These are phyloP conservation scores for Apodemia duryi DNA, from an alignment of 2,888 invertebrate species.

Conservation along the genomic window DNA sequence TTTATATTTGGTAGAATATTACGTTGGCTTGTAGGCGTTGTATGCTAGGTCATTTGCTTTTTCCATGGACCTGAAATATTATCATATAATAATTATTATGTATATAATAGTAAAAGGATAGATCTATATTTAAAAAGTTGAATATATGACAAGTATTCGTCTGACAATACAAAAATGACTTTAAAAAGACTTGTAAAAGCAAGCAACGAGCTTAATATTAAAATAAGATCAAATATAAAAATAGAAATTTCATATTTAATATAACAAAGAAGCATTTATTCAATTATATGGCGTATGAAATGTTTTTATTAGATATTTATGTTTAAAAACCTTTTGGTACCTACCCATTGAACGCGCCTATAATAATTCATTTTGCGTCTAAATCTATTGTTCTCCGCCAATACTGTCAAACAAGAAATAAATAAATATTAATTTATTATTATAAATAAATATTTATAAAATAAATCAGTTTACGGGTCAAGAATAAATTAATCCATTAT, in stretches of 20 bases:
- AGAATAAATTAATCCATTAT: not conserved
- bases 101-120: not conserved
- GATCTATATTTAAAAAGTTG: too few species aligned
- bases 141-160: too few species aligned
- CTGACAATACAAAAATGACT: too few species aligned
- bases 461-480: not conserved
- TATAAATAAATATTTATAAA: not conserved
- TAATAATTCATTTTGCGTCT: not conserved
- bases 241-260: too few species aligned
- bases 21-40: slow-evolving; percentile 75
- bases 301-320: too few species aligned
- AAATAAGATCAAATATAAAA: too few species aligned
- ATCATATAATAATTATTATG: not conserved
- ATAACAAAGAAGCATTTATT: too few species aligned
- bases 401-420: slow-evolving; percentile 10
- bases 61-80: slow-evolving; percentile 66
- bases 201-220: slow-evolving; percentile 1
- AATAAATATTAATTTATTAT: slow-evolving; percentile 8
- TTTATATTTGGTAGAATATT: slow-evolving; percentile 45
- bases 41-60: slow-evolving; percentile 80
- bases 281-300: too few species aligned
- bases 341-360: slow-evolving; percentile 4
- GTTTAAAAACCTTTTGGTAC: not conserved
- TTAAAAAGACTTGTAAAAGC: not conserved
- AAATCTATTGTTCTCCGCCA: slow-evolving; percentile 6